Evolutionary conservation across 2,888 invertebrate species (phyloP).

Genomic region (Melikaiella ostensackeni): DNA sequence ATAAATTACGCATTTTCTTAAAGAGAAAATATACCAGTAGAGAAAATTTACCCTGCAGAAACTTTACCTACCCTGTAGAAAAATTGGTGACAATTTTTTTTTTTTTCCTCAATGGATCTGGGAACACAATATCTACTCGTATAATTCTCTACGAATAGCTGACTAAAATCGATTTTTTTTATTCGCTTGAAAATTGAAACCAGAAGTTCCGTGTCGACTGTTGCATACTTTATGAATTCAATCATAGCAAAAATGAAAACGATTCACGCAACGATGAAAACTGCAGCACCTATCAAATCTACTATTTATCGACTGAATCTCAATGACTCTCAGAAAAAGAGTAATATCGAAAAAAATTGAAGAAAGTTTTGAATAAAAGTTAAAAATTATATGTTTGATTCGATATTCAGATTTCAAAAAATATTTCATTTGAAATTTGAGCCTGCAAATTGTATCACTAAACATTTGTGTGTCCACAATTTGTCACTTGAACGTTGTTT

Average conservation of each 20-base stretch:
- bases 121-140: too few species aligned
- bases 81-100: too few species aligned
- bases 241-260: conserved; percentile 33
- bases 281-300: conserved; percentile 35
- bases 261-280: conserved; percentile 29
- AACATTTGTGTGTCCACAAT: background rate
- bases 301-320: conserved; percentile 12
- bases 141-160: conserved; percentile 22
- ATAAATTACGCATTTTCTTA: too few species aligned
- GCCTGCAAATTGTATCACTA: background rate
- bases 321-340: background rate
- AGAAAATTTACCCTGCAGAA: too few species aligned
- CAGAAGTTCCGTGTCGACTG: conserved; percentile 33
- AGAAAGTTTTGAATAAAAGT: background rate
- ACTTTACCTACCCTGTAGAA: too few species aligned
- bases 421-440: background rate
- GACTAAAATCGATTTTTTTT: conserved; percentile 23
- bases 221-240: conserved; percentile 39
- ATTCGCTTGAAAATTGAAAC: conserved; percentile 34
- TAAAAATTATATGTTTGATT: too few species aligned
- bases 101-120: too few species aligned
- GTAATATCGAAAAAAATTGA: background rate
- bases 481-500: conserved; percentile 26
- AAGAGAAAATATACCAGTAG: too few species aligned
- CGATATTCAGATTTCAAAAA: too few species aligned